Percentiles rank a stretch among this genome's conserved stretches.
Conservation (phyloP, 1,140 invertebrate species). For the Wasmannia auropunctata region DNA sequence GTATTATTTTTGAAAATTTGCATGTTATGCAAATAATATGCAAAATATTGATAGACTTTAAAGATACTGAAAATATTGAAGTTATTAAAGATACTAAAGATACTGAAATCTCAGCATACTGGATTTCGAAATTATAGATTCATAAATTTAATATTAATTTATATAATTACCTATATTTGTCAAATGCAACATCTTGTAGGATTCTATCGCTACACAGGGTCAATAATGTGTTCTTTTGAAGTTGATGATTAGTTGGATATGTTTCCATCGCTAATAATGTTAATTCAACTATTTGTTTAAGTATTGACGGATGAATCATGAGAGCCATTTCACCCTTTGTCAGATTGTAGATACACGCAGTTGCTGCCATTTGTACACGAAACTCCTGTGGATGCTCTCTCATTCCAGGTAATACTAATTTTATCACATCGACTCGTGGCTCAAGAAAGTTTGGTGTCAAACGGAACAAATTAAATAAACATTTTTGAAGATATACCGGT, state of each 20-base stretch:
- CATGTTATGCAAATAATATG: background rate
- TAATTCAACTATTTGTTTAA: slow-evolving; percentile 89
- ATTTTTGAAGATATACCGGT: slow-evolving; percentile 89
- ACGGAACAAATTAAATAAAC: slow-evolving; percentile 90
- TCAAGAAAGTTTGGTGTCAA: slow-evolving; percentile 87
- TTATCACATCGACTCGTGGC: slow-evolving; percentile 89
- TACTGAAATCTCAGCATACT: slow-evolving; percentile 37
- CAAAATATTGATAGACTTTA: background rate
- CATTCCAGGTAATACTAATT: slow-evolving; percentile 91
- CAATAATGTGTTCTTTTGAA: slow-evolving; percentile 92
- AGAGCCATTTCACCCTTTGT: slow-evolving; percentile 89
- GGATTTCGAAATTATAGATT: slow-evolving; percentile 3
- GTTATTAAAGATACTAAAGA: too few species aligned
- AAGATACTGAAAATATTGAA: too few species aligned
- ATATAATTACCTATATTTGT: slow-evolving; percentile 86
- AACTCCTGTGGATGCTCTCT: slow-evolving; percentile 88
- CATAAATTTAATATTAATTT: slow-evolving; percentile 36
- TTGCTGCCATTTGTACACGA: slow-evolving; percentile 92
- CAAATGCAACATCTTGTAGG: slow-evolving; percentile 91
- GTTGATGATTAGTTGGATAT: slow-evolving; percentile 89
- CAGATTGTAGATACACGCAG: slow-evolving; percentile 93
- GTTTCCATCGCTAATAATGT: slow-evolving; percentile 91
- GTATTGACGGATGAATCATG: slow-evolving; percentile 89
- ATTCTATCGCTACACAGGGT: slow-evolving; percentile 93
- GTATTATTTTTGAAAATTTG: background rate